phyloP scores from a whole-genome alignment of 2,888 invertebrate species.

The Sussaba pulchella region DNA sequence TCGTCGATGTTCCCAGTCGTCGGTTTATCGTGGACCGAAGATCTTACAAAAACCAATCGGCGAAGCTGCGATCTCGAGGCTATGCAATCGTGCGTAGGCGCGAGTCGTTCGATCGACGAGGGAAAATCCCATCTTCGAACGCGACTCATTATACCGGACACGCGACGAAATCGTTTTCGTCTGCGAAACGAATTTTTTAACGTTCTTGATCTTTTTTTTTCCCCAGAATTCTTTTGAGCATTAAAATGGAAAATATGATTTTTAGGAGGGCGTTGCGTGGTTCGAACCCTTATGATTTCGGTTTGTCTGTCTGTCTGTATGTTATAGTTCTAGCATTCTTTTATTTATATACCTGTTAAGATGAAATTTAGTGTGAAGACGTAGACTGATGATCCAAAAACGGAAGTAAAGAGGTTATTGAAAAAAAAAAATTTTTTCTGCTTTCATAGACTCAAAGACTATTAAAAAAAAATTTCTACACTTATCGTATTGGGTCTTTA shows the following conservation, averaged over 20 bases:
- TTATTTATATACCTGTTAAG: no score
- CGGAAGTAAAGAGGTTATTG: no score
- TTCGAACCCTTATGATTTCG: no score
- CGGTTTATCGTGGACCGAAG: slow-evolving; percentile 18
- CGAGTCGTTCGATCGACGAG: slow-evolving; percentile 39
- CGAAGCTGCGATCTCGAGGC: slow-evolving; percentile 7
- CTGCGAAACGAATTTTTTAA: not conserved
- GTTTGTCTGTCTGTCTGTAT: no score
- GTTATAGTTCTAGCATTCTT: no score
- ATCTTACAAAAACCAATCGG: not conserved
- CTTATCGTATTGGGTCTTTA: no score
- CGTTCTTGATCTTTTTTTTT: not conserved
- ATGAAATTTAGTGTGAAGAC: no score
- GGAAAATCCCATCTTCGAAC: slow-evolving; percentile 40
- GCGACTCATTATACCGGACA: slow-evolving; percentile 17
- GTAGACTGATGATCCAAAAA: no score
- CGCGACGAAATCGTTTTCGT: slow-evolving; percentile 11
- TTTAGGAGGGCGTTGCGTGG: slow-evolving; percentile 2
- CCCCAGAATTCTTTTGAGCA: not conserved
- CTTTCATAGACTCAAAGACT: no score
- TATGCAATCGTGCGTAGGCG: slow-evolving; percentile 10
- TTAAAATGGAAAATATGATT: not conserved
- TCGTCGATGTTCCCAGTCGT: slow-evolving; percentile 20
- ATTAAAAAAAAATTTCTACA: no score
- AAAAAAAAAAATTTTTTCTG: no score